Percentiles rank a stretch among this genome's conserved stretches.
phyloP scores from a whole-genome alignment of 2,113 vertebrate genomes.

The Gadus macrocephalus region DNA sequence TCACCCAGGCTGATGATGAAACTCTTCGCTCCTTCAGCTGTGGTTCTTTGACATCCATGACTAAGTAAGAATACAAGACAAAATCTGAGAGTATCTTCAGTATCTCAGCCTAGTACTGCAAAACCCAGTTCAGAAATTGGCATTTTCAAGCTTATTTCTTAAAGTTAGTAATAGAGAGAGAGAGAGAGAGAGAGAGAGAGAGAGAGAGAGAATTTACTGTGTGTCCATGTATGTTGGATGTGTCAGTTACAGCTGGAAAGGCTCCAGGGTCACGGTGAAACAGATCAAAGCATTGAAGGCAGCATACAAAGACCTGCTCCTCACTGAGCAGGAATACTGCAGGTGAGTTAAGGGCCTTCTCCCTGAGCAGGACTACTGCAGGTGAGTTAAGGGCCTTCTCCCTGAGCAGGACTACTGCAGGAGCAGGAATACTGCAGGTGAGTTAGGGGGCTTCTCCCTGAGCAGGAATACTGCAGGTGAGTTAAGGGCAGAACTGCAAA shows the following conservation, averaged over 20 bases:
- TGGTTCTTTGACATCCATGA: slow-evolving; percentile 79
- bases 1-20: slow-evolving; percentile 77
- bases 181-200: too few species aligned
- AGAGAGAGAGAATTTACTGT: too few species aligned
- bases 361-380: too few species aligned
- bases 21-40: slow-evolving; percentile 70
- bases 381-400: too few species aligned
- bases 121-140: too few species aligned
- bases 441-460: slow-evolving; percentile 63
- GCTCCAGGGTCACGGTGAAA: slow-evolving; percentile 81
- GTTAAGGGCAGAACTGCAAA: background rate
- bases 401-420: too few species aligned
- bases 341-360: slow-evolving; percentile 60
- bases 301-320: slow-evolving; percentile 70
- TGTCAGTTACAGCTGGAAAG: slow-evolving; percentile 76
- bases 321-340: slow-evolving; percentile 77
- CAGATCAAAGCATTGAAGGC: slow-evolving; percentile 62
- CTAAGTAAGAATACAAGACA: slow-evolving; percentile 72
- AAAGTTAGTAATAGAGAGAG: too few species aligned
- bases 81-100: too few species aligned
- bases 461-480: slow-evolving; percentile 80
- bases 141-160: too few species aligned
- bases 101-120: too few species aligned
- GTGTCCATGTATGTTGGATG: too few species aligned
- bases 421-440: slow-evolving; percentile 76